Evolutionary conservation across 2,113 vertebrate species (phyloP).

Genomic region (Cinclus mexicanus): DNA sequence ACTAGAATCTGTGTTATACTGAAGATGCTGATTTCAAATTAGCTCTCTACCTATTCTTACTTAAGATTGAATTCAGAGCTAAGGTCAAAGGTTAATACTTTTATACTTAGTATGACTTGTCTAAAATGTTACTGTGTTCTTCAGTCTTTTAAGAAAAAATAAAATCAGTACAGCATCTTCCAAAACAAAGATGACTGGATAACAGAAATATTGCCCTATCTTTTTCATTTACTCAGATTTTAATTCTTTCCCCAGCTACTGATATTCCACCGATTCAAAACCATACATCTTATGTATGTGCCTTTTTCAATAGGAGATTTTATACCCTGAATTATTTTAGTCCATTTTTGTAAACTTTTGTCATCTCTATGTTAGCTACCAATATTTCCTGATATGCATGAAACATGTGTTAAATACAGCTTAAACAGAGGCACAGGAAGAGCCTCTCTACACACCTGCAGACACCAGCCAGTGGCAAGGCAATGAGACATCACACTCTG

Average conservation of each 20-base stretch:
- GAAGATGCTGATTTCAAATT: neutral
- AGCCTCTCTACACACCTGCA: neutral
- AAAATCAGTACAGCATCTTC: neutral
- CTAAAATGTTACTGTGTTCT: neutral
- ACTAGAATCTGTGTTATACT: neutral
- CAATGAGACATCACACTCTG: neutral
- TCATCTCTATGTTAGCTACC: neutral
- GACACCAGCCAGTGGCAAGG: neutral
- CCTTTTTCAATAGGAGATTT: neutral
- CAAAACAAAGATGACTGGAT: neutral
- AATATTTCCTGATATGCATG: neutral
- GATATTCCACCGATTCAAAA: neutral
- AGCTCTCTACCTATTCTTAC: neutral
- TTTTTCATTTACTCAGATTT: neutral
- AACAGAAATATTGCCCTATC: neutral
- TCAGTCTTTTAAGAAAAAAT: neutral
- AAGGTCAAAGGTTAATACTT: neutral
- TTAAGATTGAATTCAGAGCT: neutral
- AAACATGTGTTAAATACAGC: accelerated
- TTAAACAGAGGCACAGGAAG: neutral
- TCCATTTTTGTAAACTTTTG: neutral
- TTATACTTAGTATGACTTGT: neutral
- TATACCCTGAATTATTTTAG: neutral
- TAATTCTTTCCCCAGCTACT: neutral
- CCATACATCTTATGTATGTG: neutral